These are phyloP conservation scores for Benthosema pterotum DNA, from an alignment of 2,797 vertebrate species.

Conservation along the genomic window DNA sequence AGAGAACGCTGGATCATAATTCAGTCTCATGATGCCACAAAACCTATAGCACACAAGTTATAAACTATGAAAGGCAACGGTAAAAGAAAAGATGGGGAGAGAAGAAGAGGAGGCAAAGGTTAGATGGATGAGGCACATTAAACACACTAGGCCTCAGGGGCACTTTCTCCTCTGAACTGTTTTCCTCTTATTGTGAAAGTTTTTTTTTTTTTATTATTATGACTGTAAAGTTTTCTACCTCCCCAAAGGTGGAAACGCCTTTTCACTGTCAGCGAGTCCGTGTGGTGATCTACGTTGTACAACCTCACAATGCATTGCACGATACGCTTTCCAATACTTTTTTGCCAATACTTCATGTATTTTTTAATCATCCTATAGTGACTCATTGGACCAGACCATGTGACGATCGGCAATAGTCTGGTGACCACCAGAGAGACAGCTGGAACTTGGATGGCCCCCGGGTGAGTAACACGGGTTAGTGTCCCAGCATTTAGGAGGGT, in stretches of 20 bases:
- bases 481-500: too few species aligned
- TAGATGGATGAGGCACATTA: neutral
- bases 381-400: too few species aligned
- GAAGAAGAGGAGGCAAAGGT: neutral
- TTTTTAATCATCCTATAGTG: too few species aligned
- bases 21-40: neutral
- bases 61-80: slow-evolving; percentile 6
- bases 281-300: too few species aligned
- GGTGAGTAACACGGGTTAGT: too few species aligned
- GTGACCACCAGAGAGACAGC: too few species aligned
- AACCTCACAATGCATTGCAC: too few species aligned
- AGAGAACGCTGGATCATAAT: neutral
- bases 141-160: neutral
- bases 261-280: slow-evolving; percentile 13
- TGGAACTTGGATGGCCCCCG: too few species aligned
- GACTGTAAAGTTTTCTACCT: neutral
- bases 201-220: too few species aligned
- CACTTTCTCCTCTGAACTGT: neutral
- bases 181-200: neutral
- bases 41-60: neutral
- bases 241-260: neutral
- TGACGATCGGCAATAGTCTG: too few species aligned
- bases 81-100: neutral
- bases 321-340: too few species aligned
- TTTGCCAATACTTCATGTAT: too few species aligned